Evolutionary conservation across 2,888 invertebrate species (phyloP).

Genomic region (Geophilus truncorum): DNA sequence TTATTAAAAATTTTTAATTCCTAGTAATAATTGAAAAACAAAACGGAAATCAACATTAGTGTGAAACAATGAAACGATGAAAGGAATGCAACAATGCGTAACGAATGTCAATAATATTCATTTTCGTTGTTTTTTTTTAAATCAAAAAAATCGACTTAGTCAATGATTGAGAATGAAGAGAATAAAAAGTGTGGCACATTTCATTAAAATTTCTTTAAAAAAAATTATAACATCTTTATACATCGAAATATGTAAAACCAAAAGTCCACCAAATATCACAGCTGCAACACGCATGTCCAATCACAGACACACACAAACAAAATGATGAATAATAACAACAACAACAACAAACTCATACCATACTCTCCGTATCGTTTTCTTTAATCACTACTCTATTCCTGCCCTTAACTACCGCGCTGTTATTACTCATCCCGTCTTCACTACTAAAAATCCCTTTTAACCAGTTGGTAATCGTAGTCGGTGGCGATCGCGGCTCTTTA

Average conservation of each 20-base stretch:
- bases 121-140: too few species aligned
- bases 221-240: not conserved
- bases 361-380: constrained; percentile 30
- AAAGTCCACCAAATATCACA: not conserved
- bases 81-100: not conserved
- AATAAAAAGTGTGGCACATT: not conserved
- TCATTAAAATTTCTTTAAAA: not conserved
- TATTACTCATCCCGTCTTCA: constrained; percentile 4
- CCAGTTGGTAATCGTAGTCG: constrained; percentile 32
- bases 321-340: too few species aligned
- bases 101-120: not conserved
- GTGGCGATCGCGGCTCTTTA: not conserved
- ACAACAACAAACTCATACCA: constrained; percentile 4
- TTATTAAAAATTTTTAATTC: too few species aligned
- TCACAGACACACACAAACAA: not conserved
- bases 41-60: not conserved
- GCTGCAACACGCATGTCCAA: not conserved
- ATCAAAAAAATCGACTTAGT: not conserved
- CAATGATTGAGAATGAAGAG: constrained; percentile 2
- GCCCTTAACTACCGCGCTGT: not conserved
- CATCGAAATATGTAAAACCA: not conserved
- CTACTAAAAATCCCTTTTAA: constrained; percentile 35
- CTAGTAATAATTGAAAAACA: not conserved
- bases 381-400: constrained; percentile 12
- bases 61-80: not conserved